Evolutionary conservation across 92 coral and sea anemone genomes (phyloP), one percentile per base, ranked within the genome.

Genomic region (Heliopora coerulea): DNA sequence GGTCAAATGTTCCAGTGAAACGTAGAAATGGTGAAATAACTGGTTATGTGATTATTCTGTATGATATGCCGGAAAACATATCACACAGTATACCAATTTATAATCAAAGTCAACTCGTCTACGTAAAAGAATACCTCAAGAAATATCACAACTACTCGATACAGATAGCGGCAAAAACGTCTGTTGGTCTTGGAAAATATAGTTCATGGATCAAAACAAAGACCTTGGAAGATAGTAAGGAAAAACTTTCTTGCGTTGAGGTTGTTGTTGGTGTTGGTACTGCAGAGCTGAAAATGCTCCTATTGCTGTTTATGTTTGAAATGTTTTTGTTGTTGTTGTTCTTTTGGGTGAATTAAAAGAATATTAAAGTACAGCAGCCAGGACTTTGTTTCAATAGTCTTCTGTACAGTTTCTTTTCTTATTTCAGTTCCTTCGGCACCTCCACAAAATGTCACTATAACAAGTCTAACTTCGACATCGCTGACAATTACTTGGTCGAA

Each of bases 381-480:
- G n/a, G n/a, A n/a, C 42, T 37, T 4, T 37, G 4, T 37, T 37
- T 37, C 42, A 37, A 37, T 37, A 37, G 42, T 37, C 11, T 37
- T 37, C 42, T 37, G 42, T 37, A 4, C 42, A 4, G 11, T 37
- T 4, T 8, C 21, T 11, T 31, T 61, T 28, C 21, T 11, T 6
- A 18, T 61, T 31, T 61, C 9, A 61, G 67, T 8, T 61, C 67
- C 67, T 29, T 61, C 67, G 13, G 67, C 67, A 13, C 25, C 44
- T 0, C 78, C 78, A 18, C 78, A 54, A 73, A 73, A 73, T 19
- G 65, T 73, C 26, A 17, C 78, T 26, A 62, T 35, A 25, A 10
- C 25, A 37, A 10, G 27, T 3, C 8, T 44, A 17, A 31, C 50
- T 19, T 73, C 78, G 35, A 52, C 63, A 23, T 31, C 32, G 13